Evolutionary conservation across 2,797 vertebrate genomes (phyloP).

Genomic region (Alca torda): DNA sequence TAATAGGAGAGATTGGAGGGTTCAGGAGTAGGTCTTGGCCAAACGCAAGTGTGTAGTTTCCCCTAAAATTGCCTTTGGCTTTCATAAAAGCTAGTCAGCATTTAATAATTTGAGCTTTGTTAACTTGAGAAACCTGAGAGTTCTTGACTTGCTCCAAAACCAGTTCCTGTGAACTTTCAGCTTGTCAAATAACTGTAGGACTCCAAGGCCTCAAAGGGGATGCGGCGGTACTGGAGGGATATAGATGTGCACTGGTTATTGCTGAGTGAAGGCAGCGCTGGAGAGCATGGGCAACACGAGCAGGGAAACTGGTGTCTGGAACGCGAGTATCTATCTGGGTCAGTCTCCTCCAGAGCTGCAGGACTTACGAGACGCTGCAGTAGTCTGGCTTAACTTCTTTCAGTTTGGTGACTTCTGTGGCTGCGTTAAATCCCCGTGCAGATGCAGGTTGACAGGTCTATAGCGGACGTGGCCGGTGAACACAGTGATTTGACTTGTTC

Average conservation of each 20-base stretch:
- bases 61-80: not conserved
- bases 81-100: not conserved
- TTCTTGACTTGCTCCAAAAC: not conserved
- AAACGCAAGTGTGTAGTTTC: not conserved
- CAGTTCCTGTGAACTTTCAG: not conserved
- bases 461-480: not conserved
- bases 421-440: not conserved
- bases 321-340: not conserved
- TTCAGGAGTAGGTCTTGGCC: not conserved
- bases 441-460: not conserved
- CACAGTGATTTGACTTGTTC: not conserved
- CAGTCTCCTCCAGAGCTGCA: not conserved
- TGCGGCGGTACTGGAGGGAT: not conserved
- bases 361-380: not conserved
- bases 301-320: not conserved
- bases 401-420: not conserved
- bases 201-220: not conserved
- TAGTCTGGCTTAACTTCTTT: not conserved
- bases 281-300: not conserved
- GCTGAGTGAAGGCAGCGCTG: not conserved
- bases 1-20: not conserved
- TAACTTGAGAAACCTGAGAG: not conserved
- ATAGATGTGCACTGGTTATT: not conserved
- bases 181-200: not conserved
- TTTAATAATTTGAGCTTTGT: not conserved